phyloP scores from a whole-genome alignment of 2,113 vertebrate genomes.

The Rynchops niger region DNA sequence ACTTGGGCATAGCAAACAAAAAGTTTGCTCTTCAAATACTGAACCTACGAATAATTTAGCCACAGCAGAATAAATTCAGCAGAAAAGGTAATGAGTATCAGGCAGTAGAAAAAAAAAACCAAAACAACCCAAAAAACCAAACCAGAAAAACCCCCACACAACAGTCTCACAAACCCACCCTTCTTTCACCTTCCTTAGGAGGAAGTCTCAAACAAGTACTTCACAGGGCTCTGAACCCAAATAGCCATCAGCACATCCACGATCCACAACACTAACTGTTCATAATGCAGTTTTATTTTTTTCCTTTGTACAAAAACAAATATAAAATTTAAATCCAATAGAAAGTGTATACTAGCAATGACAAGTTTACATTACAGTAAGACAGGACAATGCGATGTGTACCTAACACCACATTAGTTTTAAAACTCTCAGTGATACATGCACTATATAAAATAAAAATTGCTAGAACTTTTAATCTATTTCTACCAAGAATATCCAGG shows the following conservation, averaged over 20 bases:
- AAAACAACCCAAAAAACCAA: neutral
- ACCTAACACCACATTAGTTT: slow-evolving; percentile 72
- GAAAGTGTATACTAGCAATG: slow-evolving; percentile 74
- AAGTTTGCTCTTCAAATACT: neutral
- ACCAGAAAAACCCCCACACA: neutral
- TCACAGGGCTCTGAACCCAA: neutral
- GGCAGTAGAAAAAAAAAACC: neutral
- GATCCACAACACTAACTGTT: slow-evolving; percentile 32
- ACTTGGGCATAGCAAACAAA: neutral
- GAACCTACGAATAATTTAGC: neutral
- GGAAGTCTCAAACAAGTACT: neutral
- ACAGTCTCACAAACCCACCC: neutral
- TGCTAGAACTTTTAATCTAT: slow-evolving; percentile 64
- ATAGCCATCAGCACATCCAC: neutral
- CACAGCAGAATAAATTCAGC: neutral
- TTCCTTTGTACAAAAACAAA: slow-evolving; percentile 84
- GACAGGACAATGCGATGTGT: slow-evolving; percentile 68
- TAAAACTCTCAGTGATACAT: slow-evolving; percentile 77
- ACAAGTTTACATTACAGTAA: slow-evolving; percentile 73
- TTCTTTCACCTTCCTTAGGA: neutral
- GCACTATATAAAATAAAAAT: slow-evolving; percentile 75
- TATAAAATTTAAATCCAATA: slow-evolving; percentile 80
- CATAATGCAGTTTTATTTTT: slow-evolving; percentile 78
- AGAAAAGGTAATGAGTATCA: neutral
- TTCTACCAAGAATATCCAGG: slow-evolving; percentile 67